Percentiles rank a stretch among this genome's conserved stretches.
Evolutionary conservation across 2,888 invertebrate genomes (phyloP).

Genomic region (Anticlea derivata): DNA sequence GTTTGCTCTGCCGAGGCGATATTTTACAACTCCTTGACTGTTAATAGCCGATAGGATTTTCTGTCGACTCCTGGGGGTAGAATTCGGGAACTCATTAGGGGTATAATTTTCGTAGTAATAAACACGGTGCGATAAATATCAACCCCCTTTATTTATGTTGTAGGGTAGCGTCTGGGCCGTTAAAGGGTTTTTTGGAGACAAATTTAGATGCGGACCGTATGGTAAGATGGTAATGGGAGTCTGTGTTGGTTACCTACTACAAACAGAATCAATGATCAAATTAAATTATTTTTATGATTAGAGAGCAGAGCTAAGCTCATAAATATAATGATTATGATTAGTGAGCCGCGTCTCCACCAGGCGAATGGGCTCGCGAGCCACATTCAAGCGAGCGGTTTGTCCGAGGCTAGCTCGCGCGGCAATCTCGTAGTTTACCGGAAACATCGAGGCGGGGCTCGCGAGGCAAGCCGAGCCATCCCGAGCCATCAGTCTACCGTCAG

Average conservation of each 20-base stretch:
- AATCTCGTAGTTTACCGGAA: too few relatives aligned
- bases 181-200: conserved; percentile 45
- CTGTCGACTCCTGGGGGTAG: conserved; percentile 59
- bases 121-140: conserved; percentile 81
- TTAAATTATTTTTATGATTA: background rate
- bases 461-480: too few relatives aligned
- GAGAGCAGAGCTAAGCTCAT: too few relatives aligned
- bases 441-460: too few relatives aligned
- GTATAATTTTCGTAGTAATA: conserved; percentile 82
- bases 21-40: conserved; percentile 76
- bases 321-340: too few relatives aligned
- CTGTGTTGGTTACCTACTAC: conserved; percentile 1
- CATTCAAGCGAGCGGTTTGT: too few relatives aligned
- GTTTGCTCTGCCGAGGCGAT: conserved; percentile 55
- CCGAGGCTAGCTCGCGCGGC: too few relatives aligned
- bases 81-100: conserved; percentile 81
- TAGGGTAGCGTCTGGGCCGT: conserved; percentile 47
- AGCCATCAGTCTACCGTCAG: too few relatives aligned
- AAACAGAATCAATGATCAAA: background rate
- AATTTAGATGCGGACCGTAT: conserved; percentile 27
- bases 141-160: conserved; percentile 72
- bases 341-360: too few relatives aligned
- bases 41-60: conserved; percentile 83
- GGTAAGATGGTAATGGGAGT: conserved; percentile 15
- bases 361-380: too few relatives aligned